Evolutionary conservation across 1,140 invertebrate genomes (phyloP), one percentile per base, ranked within the genome.

Genomic region (Apis dorsata): DNA sequence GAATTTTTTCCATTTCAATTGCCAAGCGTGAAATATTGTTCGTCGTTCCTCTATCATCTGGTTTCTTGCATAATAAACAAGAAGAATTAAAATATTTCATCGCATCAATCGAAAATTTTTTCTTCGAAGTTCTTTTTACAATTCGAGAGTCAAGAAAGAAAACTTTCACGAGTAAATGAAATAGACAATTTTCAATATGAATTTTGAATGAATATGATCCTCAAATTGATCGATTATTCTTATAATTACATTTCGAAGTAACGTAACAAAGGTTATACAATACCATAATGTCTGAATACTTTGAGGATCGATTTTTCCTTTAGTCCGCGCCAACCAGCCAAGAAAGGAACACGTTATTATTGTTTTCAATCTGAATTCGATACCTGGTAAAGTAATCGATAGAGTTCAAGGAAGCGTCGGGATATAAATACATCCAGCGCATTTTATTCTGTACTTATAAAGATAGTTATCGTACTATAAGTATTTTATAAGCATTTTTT

Each of bases 1-100:
- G 17, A 84, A 88, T 81, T 89, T 90, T 87, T 92, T 91, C 89
- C 91, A 92, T 92, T 91, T 91, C 74, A 92, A 92, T 85, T 85
- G 90, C 91, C 92, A 93, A 93, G 89, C 87, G 90, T 91, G 91
- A 92, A 92, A 89, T 59, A 13, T 89, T 70, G 72, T 85, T 84
- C 86, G 59, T 88, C 24, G 81, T 79, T 70, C 80, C 78, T 65
- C 10, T 21, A 62, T 78, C 59, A 68, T 55, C 68, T n/a, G 5
- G 0, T 44, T 44, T 44, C 34, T 44, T 44, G 34, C 34, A 7
- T 44, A 44, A 44, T 7, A 55, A 55, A 55, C 1, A 55, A 55
- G 1, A 55, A 12, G 15, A 1, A 55, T 13, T 4, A 13, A 3
- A 28, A n/a, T 24, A 28, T 65, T 7, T 7, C 62, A 24, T 65